Evolutionary conservation across 2,888 invertebrate genomes (phyloP).

Genomic region (Melanargia galathea): DNA sequence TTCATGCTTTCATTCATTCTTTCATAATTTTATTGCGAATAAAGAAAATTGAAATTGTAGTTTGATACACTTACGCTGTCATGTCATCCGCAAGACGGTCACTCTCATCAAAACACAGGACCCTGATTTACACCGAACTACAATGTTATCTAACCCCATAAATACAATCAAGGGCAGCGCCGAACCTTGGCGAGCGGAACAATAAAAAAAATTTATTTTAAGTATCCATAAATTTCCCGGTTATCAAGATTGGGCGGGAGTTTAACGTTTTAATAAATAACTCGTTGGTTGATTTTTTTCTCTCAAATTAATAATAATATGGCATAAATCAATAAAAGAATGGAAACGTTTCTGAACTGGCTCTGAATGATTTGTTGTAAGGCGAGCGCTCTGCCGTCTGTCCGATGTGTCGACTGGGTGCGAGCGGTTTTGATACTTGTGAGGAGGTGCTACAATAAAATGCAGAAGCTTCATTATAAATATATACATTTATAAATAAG

Average conservation of each 20-base stretch:
- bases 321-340: constrained; percentile 81
- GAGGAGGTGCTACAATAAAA: constrained; percentile 2
- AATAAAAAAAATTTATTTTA: constrained; percentile 49
- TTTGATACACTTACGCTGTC: background rate
- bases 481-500: too few relatives aligned
- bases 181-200: constrained; percentile 31
- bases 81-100: background rate
- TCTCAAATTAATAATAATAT: constrained; percentile 78
- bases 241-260: constrained; percentile 73
- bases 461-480: background rate
- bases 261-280: constrained; percentile 74
- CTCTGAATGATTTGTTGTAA: constrained; percentile 80
- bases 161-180: constrained; percentile 23
- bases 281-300: constrained; percentile 54
- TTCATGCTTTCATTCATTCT: too few relatives aligned
- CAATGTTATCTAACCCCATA: constrained; percentile 39
- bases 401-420: constrained; percentile 37
- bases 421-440: constrained; percentile 57
- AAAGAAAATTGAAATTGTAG: too few relatives aligned
- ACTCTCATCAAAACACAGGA: constrained; percentile 4
- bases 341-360: constrained; percentile 74
- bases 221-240: constrained; percentile 62
- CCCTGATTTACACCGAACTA: constrained; percentile 27
- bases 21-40: too few relatives aligned
- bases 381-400: constrained; percentile 69